Conservation (phyloP, 2,797 vertebrate genomes). For the Chanos chanos region DNA sequence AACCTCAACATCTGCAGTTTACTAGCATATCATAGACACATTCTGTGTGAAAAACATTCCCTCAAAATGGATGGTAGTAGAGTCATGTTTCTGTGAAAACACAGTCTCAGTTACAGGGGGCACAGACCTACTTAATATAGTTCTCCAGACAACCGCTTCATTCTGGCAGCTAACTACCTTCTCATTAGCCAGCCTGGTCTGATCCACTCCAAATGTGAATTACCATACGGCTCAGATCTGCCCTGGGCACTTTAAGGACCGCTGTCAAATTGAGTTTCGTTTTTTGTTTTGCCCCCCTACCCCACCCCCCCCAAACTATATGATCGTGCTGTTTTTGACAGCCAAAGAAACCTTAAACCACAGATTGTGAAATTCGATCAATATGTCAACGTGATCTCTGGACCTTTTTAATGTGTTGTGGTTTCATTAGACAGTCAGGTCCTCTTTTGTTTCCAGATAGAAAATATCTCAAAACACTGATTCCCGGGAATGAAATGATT, state of each 20-base stretch:
- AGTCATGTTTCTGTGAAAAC: slow-evolving; percentile 25
- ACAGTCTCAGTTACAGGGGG: slow-evolving; percentile 17
- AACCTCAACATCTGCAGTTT: slow-evolving; percentile 28
- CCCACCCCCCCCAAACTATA: too few relatives aligned
- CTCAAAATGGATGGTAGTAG: slow-evolving; percentile 25
- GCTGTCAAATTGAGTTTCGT: neutral
- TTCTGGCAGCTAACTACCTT: neutral
- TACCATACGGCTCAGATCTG: neutral
- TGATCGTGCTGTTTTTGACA: neutral
- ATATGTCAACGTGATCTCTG: too few relatives aligned
- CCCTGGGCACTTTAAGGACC: neutral
- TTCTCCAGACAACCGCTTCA: slow-evolving; percentile 13
- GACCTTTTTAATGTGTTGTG: too few relatives aligned
- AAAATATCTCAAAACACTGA: too few relatives aligned
- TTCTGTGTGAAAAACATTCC: slow-evolving; percentile 20
- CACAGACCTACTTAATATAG: slow-evolving; percentile 17
- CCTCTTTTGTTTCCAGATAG: too few relatives aligned
- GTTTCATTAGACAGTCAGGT: too few relatives aligned
- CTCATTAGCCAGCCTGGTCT: neutral
- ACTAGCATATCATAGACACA: slow-evolving; percentile 34
- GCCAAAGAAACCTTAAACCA: too few relatives aligned
- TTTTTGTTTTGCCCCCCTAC: slow-evolving; percentile 15
- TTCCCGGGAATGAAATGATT: too few relatives aligned
- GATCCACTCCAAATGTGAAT: slow-evolving; percentile 1
- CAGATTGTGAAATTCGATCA: too few relatives aligned